Percentiles rank a stretch among this genome's conserved stretches.
phyloP scores from a whole-genome alignment of 1,140 invertebrate species.

The Aradophagus sp. region DNA sequence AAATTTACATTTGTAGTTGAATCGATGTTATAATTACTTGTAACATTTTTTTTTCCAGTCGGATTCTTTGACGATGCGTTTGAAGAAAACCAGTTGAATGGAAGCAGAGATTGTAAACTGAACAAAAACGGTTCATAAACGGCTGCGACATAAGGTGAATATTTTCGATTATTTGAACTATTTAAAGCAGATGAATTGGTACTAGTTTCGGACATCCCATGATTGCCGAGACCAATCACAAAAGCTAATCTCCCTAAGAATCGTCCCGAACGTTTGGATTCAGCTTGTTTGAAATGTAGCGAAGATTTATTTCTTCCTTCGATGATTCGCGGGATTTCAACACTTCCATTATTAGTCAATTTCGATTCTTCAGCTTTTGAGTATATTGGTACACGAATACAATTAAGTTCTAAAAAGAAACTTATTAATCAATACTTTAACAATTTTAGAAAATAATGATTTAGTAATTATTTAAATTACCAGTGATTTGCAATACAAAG shows the following conservation, averaged over 20 bases:
- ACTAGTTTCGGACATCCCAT: background rate
- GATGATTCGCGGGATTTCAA: background rate
- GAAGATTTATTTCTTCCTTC: conserved; percentile 1
- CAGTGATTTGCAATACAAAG: conserved; percentile 16
- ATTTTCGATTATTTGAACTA: conserved; percentile 7
- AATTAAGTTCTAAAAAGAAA: conserved; percentile 26
- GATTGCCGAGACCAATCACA: conserved; percentile 61
- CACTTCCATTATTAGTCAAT: background rate
- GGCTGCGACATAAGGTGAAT: conserved; percentile 61
- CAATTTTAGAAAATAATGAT: background rate
- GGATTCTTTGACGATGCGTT: conserved; percentile 6
- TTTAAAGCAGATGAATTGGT: conserved; percentile 5
- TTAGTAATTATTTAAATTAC: conserved; percentile 18
- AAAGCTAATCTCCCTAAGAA: conserved; percentile 65
- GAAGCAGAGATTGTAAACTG: conserved; percentile 19
- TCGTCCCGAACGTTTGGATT: conserved; percentile 37
- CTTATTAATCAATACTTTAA: background rate
- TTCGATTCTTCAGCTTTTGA: conserved; percentile 5
- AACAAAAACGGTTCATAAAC: conserved; percentile 58
- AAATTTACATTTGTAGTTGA: no score
- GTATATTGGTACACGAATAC: conserved; percentile 2
- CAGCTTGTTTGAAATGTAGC: conserved; percentile 3
- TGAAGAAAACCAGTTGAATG: conserved; percentile 17
- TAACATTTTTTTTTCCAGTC: background rate
- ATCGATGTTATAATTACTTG: no score